Conservation (phyloP, 2,888 invertebrate genomes). For the Poecilus cupreus region DNA sequence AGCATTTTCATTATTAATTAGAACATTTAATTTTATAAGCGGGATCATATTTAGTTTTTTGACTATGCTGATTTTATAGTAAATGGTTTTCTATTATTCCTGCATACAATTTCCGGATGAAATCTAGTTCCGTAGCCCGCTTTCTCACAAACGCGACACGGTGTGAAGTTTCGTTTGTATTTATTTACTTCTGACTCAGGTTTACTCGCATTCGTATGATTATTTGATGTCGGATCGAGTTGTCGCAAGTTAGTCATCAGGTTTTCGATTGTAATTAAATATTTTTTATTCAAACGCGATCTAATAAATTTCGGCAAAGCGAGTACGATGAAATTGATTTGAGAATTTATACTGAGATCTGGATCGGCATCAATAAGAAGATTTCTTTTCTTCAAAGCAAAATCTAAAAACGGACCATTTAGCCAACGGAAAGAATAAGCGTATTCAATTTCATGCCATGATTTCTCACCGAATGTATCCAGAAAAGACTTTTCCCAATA, state of each 20-base stretch:
- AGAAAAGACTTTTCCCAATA: too few relatives aligned
- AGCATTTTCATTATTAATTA: constrained; percentile 20
- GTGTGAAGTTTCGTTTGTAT: constrained; percentile 50
- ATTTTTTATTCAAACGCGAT: too few relatives aligned
- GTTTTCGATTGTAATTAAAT: too few relatives aligned
- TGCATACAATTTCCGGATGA: too few relatives aligned
- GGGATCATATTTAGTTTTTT: constrained; percentile 60
- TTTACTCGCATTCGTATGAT: too few relatives aligned
- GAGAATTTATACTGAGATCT: constrained; percentile 58
- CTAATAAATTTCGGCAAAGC: too few relatives aligned
- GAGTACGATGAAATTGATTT: too few relatives aligned
- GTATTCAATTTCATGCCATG: constrained; percentile 62
- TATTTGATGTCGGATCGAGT: too few relatives aligned
- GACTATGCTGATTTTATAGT: constrained; percentile 55
- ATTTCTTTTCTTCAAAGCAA: constrained; percentile 63
- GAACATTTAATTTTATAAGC: constrained; percentile 44
- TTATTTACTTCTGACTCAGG: too few relatives aligned
- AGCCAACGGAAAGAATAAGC: too few relatives aligned
- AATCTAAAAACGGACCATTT: constrained; percentile 62
- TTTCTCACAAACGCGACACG: constrained; percentile 10
- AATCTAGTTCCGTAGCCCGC: constrained; percentile 5
- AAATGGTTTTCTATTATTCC: too few relatives aligned
- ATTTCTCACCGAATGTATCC: constrained; percentile 61
- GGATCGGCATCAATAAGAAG: constrained; percentile 61
- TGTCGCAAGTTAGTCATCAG: too few relatives aligned